Evolutionary conservation across 1,140 invertebrate species (phyloP), one percentile per base, ranked within the genome.

Genomic region (Pectinophora gossypiella): DNA sequence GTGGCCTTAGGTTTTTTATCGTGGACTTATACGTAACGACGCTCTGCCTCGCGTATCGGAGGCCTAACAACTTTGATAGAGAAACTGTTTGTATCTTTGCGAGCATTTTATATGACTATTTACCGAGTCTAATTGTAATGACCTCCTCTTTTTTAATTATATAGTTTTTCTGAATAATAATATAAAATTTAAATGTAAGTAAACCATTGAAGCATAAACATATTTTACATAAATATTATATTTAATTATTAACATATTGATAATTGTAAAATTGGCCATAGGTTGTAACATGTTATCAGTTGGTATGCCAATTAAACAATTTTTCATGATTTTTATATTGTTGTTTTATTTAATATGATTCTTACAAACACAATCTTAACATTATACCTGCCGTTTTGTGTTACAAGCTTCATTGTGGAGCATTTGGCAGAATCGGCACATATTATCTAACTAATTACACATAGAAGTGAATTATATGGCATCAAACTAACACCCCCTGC

Each of bases 211-310:
- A 80, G 72, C 83, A 82, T 81, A 86, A 81, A 86, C 75, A 76
- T 84, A 86, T 86, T 81, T 84, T 86, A 86, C 80, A 82, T 86
- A 84, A 81, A 84, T 86, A 85, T 85, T 85, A 81, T 85, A 87
- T 87, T 87, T 87, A 85, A 87, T 85, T 78, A 86, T 84, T 85
- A 87, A 87, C 81, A 84, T 80, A 82, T 85, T 84, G 81, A 87
- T 86, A 78, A 85, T 85, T 87, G 84, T 87, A 80, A 84, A 85
- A 85, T 87, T 85, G 83, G 81, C 73, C 75, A 74, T 84, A 85
- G 81, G 81, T 87, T 87, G 81, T 87, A 87, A 87, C 84, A 76
- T 81, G 79, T 86, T 84, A 79, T 82, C 78, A 79, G 80, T 86
- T 86, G 76, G 80, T 76, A 85, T 81, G 84, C 84, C 81, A 85